Evolutionary conservation across 23 tunicate species (phyloP), one percentile per base, ranked within the genome.

Genomic region (Halocynthia roretzi): DNA sequence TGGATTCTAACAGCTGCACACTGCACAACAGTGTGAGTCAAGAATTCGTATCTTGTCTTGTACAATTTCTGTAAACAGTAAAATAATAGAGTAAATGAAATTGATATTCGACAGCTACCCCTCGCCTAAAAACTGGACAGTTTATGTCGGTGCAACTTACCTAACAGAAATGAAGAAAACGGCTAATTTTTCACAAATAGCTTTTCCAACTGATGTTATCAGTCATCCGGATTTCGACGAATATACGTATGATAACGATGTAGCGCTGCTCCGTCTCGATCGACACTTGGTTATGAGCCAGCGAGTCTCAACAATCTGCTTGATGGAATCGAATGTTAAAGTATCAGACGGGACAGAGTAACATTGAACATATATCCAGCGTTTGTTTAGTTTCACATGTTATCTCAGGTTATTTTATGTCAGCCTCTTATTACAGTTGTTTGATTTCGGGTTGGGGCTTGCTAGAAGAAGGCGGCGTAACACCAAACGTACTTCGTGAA

Each of bases 1-100:
- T 92, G 98, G 98, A 80, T 92, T 20, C 50, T 92, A 9, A 87
- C 78, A 18, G 92, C 92, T 17, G 98, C 98, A 9, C 98, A 92
- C 81, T 92, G 98, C 78, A 71, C 80, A 12, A 63, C 44, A 71
- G 83, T 83, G 88, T 84, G 53, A 77, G 82, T 50, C 9, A 22
- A 58, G 49, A 50, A 18, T 48, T 73, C 20, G 54, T 15, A 18
- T 68, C 71, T 19, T 68, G n/a, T 15, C n/a, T 60, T 15, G 17
- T 17, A 15, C 22, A 19, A 15, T 18, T 67, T 60, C 17, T 17
- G n/a, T 15, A 15, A 15, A 60, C 64, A 17, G 17, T 17, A 60
- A 15, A 2, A 60, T 17, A 15, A 17, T 15, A 17, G n/a, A 15
- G 64, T 15, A 15, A 15, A 17, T 15, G n/a, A 17, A 15, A 15